Percentiles rank a stretch among this genome's conserved stretches.
phyloP scores from a whole-genome alignment of 2,888 invertebrate genomes.

The Chloroclysta siterata region DNA sequence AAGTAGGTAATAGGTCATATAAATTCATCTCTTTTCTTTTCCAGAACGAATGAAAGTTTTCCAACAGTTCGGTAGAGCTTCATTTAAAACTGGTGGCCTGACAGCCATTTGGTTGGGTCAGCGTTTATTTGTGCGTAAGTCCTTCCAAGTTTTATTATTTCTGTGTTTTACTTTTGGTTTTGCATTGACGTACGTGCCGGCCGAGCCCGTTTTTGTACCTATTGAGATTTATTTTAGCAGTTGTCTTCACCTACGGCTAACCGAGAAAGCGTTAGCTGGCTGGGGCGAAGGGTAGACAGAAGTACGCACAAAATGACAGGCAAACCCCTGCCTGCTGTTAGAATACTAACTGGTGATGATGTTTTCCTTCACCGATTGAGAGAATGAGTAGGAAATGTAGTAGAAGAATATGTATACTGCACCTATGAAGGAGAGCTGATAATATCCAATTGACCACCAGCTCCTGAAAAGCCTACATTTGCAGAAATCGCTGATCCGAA shows the following conservation, averaged over 20 bases:
- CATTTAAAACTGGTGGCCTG: conserved; percentile 47
- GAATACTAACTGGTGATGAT: background rate
- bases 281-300: too few relatives aligned
- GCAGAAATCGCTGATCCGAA: conserved; percentile 41
- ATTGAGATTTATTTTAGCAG: too few relatives aligned
- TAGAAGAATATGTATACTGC: too few relatives aligned
- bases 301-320: too few relatives aligned
- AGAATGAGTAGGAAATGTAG: too few relatives aligned
- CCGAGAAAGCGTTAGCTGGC: too few relatives aligned
- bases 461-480: conserved; percentile 7
- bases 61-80: conserved; percentile 41
- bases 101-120: conserved; percentile 42
- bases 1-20: too few relatives aligned
- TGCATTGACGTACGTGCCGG: too few relatives aligned
- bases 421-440: background rate
- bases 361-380: too few relatives aligned
- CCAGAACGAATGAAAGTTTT: conserved; percentile 48
- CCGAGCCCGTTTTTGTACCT: too few relatives aligned
- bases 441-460: background rate
- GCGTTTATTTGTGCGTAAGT: conserved; percentile 44
- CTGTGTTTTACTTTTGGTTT: background rate
- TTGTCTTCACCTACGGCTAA: too few relatives aligned
- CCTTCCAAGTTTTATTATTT: background rate
- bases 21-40: conserved; percentile 16
- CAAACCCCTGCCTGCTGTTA: too few relatives aligned